A percentile compares a stretch with the other conserved stretches of the same genome.
phyloP scores from a whole-genome alignment of 2,888 invertebrate genomes.

The Xylota sylvarum region DNA sequence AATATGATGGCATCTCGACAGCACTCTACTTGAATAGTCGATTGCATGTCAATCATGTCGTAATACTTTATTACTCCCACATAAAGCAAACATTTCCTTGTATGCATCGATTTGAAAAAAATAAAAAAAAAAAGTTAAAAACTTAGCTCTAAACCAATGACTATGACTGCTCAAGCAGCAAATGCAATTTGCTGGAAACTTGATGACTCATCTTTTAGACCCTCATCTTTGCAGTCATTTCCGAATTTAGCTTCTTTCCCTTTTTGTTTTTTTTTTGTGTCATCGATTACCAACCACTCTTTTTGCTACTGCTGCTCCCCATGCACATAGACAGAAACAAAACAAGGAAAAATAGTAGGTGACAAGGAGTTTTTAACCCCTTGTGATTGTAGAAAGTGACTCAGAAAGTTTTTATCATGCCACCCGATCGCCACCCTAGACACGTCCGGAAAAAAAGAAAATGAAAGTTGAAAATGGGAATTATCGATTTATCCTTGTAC shows the following conservation, averaged over 20 bases:
- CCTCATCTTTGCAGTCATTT: conserved; percentile 74
- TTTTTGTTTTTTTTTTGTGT: background rate
- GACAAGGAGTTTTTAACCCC: conserved; percentile 67
- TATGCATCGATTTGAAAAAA: background rate
- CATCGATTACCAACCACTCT: conserved; percentile 53
- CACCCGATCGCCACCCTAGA: conserved; percentile 59
- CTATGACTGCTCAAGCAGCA: conserved; percentile 48
- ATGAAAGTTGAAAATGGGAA: conserved; percentile 66
- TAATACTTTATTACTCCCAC: background rate
- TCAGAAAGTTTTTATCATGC: conserved; percentile 66
- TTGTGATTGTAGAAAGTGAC: conserved; percentile 50
- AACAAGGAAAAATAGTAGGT: conserved; percentile 38
- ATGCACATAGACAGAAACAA: conserved; percentile 20
- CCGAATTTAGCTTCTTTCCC: conserved; percentile 54
- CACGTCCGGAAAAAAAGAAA: conserved; percentile 57
- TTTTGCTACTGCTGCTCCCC: conserved; percentile 26
- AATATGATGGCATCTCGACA: conserved; percentile 4
- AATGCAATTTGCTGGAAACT: conserved; percentile 68
- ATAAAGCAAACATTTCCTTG: background rate
- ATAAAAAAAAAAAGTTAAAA: too few relatives aligned
- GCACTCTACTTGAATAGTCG: conserved; percentile 5
- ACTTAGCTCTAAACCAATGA: conserved; percentile 24
- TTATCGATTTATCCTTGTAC: conserved; percentile 69
- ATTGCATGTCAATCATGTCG: conserved; percentile 24
- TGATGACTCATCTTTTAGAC: conserved; percentile 73